These are phyloP conservation scores for Idris sp. DNA, from an alignment of 1,140 invertebrate species.

Conservation along the genomic window DNA sequence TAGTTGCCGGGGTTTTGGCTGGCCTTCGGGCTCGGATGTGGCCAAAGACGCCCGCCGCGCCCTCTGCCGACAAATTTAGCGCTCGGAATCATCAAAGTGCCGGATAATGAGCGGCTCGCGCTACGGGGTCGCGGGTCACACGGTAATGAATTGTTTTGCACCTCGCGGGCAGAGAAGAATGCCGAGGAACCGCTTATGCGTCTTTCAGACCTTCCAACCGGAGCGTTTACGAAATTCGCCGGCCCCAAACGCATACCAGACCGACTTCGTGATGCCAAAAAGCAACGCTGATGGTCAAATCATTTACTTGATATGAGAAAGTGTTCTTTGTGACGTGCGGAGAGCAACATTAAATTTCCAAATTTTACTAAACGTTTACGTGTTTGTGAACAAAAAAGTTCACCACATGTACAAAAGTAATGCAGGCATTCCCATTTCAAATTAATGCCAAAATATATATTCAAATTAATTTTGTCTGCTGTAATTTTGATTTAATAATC, in stretches of 20 bases:
- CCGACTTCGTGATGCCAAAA: not conserved
- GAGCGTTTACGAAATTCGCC: slow-evolving; percentile 22
- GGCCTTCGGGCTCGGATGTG: slow-evolving; percentile 25
- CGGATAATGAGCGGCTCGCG: slow-evolving; percentile 75
- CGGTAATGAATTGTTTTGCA: slow-evolving; percentile 77
- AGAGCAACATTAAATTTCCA: slow-evolving; percentile 3
- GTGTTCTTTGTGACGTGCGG: slow-evolving; percentile 5
- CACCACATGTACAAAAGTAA: no score
- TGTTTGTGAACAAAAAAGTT: no score
- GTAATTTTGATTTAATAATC: no score
- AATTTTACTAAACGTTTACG: no score
- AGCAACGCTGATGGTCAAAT: slow-evolving; percentile 19
- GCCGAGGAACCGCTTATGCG: slow-evolving; percentile 7
- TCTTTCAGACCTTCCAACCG: slow-evolving; percentile 15
- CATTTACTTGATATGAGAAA: slow-evolving; percentile 21
- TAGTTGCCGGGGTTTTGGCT: slow-evolving; percentile 1
- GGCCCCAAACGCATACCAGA: slow-evolving; percentile 13
- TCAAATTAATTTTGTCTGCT: no score
- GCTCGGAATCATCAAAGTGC: slow-evolving; percentile 66
- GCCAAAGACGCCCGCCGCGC: slow-evolving; percentile 7
- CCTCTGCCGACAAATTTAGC: slow-evolving; percentile 36
- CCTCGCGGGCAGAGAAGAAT: slow-evolving; percentile 67
- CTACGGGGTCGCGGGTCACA: slow-evolving; percentile 71
- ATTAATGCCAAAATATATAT: no score
- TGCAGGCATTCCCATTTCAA: no score